Evolutionary conservation across 2,797 vertebrate genomes (phyloP), one percentile per base, ranked within the genome.

Genomic region (Onychomys torridus): DNA sequence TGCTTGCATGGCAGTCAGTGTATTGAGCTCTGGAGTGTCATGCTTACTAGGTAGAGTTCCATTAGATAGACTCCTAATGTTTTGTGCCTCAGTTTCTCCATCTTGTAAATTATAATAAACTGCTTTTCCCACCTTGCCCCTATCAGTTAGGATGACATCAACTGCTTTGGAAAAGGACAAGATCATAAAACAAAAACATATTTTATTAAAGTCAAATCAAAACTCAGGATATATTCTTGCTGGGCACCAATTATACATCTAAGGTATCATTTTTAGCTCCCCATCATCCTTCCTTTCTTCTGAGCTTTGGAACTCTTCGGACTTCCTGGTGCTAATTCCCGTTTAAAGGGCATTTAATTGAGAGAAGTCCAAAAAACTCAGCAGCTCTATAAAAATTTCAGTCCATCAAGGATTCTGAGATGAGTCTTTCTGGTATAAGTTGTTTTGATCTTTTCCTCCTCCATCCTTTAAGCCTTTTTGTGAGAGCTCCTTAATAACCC

Each of bases 191-290:
- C 55, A 19, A 67, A 49, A 43, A 57, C 16, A 3, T 21, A 46
- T 92, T 90, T 78, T 91, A 84, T 91, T 85, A 63, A 96, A 97
- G 40, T 89, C 85, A 92, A 92, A 57, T 89, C 88, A 95, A 91
- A 96, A 93, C 52, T 67, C 87, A 67, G 25, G 94, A 43, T 46
- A 67, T 67, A 43, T 43, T 92, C 95, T 90, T 87, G 57, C 71
- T 75, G 59, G 71, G 17, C 69, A 96, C 87, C 85, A 92, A 67
- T 75, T 73, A 63, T 11, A 79, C 29, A 89, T 82, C 61, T 29
- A 88, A 93, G 63, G 55, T 90, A 61, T 83, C 69, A 77, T 59
- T 89, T 85, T 94, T 43, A 52, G 21, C 82, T 90, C 46, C 76
- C 57, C 25, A 25, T 76, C 78, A 37, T 85, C 65, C 37, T 76